Conservation (phyloP, 2,797 vertebrate genomes). For the Dendrocincla tyrannina region DNA sequence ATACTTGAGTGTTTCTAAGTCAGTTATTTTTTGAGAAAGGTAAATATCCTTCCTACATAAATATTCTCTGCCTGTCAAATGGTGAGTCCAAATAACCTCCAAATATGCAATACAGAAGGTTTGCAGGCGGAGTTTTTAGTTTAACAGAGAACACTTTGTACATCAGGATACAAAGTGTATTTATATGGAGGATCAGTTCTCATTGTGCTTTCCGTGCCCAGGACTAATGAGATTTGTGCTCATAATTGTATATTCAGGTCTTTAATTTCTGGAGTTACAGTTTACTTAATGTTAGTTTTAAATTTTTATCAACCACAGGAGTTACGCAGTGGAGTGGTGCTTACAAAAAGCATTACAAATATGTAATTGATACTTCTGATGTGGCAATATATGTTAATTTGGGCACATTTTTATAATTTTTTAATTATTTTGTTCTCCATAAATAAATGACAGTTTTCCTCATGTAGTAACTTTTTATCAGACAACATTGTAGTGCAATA, state of each 20-base stretch:
- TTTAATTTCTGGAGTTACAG: background rate
- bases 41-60: background rate
- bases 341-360: background rate
- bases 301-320: background rate
- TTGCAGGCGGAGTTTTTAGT: background rate
- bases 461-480: background rate
- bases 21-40: slow-evolving; percentile 4
- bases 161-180: background rate
- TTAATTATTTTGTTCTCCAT: background rate
- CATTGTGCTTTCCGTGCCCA: background rate
- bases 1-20: background rate
- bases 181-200: background rate
- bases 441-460: background rate
- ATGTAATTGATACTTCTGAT: background rate
- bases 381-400: background rate
- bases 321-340: background rate
- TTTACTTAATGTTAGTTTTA: background rate
- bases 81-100: background rate
- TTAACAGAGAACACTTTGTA: background rate
- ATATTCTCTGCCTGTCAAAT: background rate
- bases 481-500: background rate
- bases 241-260: background rate
- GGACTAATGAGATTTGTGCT: background rate
- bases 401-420: background rate
- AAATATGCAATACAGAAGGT: background rate